phyloP scores from a whole-genome alignment of 2,797 vertebrate genomes.

The Gymnoscopelus braueri region DNA sequence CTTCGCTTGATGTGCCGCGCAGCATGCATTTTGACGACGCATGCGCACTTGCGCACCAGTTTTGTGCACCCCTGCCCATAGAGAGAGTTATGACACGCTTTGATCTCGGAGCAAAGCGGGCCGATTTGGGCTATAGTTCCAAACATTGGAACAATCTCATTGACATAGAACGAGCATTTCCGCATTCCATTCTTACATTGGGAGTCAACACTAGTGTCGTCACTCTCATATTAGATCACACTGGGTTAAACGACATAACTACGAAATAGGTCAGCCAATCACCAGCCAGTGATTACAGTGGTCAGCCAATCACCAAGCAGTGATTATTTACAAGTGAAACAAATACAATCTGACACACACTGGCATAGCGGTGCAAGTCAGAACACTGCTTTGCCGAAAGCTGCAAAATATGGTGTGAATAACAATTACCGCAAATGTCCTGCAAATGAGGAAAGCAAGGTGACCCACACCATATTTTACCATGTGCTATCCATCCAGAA shows the following conservation, averaged over 20 bases:
- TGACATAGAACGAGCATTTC: too few species aligned
- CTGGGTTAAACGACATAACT: background rate
- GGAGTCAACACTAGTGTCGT: too few species aligned
- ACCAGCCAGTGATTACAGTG: slow-evolving; percentile 45
- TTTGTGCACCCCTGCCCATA: too few species aligned
- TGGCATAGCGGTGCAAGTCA: slow-evolving; percentile 29
- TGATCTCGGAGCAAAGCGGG: too few species aligned
- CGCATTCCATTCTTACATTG: too few species aligned
- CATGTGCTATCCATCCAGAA: background rate
- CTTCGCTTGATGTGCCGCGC: too few species aligned
- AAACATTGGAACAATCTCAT: too few species aligned
- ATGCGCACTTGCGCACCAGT: too few species aligned
- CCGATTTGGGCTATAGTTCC: too few species aligned
- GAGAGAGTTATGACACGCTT: too few species aligned
- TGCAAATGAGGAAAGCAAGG: slow-evolving; percentile 3
- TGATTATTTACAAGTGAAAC: background rate
- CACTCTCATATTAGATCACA: too few species aligned
- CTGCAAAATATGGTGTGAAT: slow-evolving; percentile 62
- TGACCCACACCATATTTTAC: slow-evolving; percentile 72
- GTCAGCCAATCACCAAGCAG: slow-evolving; percentile 56
- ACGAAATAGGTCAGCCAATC: slow-evolving; percentile 39
- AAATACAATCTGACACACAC: slow-evolving; percentile 24
- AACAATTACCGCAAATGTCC: slow-evolving; percentile 14
- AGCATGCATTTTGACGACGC: too few species aligned
- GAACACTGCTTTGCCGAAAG: slow-evolving; percentile 26